Base-by-base conservation (phyloP, 2,113 vertebrate genomes). In the Amphiprion ocellaris region DNA sequence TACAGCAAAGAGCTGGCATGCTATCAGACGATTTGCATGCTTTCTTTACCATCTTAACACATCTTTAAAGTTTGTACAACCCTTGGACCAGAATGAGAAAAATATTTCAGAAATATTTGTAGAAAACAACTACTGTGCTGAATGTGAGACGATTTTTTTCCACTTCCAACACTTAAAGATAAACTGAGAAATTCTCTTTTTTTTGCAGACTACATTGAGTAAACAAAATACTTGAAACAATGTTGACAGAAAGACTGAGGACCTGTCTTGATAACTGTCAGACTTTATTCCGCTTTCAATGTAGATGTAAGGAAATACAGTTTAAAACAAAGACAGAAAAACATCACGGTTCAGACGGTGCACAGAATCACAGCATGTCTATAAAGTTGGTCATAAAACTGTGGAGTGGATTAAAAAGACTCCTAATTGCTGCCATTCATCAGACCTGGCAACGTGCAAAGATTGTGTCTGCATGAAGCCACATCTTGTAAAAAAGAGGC, bases 351-450 rank as follows among this genome's bases (percentile, higher is more conserved):
- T 30, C 30, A 30, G 30, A 30, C 44, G 30, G 3, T 33, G n/a
- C 30, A 37, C 33, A 52, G 52, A 83, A 70, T 63, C 69, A 23
- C 73, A 88, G 68, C 69, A 17, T 15, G 78, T 68, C 82, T 66
- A 61, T 76, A 79, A 84, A 87, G 21, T 12, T 2, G 2, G 72
- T 80, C 47, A 41, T 86, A 76, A 86, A 87, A 64, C 28, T 30
- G 26, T 46, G 68, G 67, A 74, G 69, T 64, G 63, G 68, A 64
- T 79, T 81, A 85, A 83, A 69, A 62, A 30, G 33, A 73, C 37
- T 60, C 39, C 30, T 81, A 70, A 86, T 70, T 73, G 85, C 65
- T 77, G 59, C 79, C 74, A 70, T 79, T 74, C n/a, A 11, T 83
- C 76, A 68, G 76, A 81, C 23, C 52, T 86, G 74, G 72, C 61